These are phyloP conservation scores for Brachionus manjavacas DNA, from an alignment of 1,140 invertebrate species.

Conservation along the genomic window DNA sequence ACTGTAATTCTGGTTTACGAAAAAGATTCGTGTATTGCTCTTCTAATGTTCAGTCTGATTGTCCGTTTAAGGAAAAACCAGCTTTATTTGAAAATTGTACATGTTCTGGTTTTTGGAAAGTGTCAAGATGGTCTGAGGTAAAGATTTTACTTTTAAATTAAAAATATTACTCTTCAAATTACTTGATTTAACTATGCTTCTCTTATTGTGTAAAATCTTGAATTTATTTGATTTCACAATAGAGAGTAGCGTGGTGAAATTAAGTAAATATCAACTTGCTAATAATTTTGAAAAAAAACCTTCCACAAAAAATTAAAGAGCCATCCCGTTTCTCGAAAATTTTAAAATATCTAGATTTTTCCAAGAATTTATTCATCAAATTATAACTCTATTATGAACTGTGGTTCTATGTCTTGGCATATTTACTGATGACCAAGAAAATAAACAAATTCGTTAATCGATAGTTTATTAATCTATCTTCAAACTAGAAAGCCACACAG, in stretches of 20 bases:
- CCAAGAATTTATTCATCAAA: no score
- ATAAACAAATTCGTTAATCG: no score
- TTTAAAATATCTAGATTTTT: no score
- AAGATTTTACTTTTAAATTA: background rate
- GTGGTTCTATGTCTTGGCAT: no score
- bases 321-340: no score
- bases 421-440: no score
- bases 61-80: background rate
- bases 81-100: background rate
- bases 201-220: conserved; percentile 42
- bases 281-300: background rate
- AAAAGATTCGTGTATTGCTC: conserved; percentile 12
- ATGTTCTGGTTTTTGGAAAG: conserved; percentile 16
- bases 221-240: conserved; percentile 37
- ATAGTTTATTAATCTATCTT: no score
- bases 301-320: background rate
- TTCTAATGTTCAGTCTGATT: background rate
- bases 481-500: no score
- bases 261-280: background rate
- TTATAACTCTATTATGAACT: no score
- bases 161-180: background rate
- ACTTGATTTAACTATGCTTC: background rate
- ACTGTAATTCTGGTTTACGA: conserved; percentile 14
- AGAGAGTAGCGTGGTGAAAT: conserved; percentile 36
- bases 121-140: conserved; percentile 23